These are phyloP conservation scores for Druceiella hillmani DNA, from an alignment of 2,888 invertebrate species.

Conservation along the genomic window DNA sequence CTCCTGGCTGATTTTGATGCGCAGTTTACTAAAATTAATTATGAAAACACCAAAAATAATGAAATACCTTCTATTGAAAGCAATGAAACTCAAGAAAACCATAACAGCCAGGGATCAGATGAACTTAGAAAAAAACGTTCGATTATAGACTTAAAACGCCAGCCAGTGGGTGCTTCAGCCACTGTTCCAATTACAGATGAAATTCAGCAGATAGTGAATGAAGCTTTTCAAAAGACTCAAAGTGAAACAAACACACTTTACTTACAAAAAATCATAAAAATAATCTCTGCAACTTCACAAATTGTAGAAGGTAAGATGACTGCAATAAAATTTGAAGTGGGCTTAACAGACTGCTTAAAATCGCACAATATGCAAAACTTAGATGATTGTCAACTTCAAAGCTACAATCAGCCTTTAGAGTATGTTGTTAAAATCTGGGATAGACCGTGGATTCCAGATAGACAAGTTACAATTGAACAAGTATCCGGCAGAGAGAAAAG, in stretches of 20 bases:
- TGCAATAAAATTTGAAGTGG: slow-evolving; percentile 31
- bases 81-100: too few species aligned
- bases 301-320: slow-evolving; percentile 32
- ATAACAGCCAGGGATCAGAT: too few species aligned
- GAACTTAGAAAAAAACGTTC: too few species aligned
- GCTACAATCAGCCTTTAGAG: slow-evolving; percentile 16
- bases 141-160: too few species aligned
- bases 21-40: slow-evolving; percentile 16
- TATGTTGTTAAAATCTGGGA: slow-evolving; percentile 48
- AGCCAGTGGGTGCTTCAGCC: too few species aligned
- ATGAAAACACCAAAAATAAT: neutral
- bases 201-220: slow-evolving; percentile 29
- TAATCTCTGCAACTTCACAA: slow-evolving; percentile 32
- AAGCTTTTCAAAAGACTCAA: slow-evolving; percentile 35
- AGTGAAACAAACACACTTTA: slow-evolving; percentile 28
- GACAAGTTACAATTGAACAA: slow-evolving; percentile 33
- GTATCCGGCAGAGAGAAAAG: too few species aligned
- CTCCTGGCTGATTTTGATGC: slow-evolving; percentile 11
- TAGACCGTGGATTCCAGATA: slow-evolving; percentile 52
- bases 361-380: slow-evolving; percentile 24
- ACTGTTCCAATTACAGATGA: too few species aligned
- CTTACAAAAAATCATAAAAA: slow-evolving; percentile 31
- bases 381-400: slow-evolving; percentile 30
- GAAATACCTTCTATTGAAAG: too few species aligned
- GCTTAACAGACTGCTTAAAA: slow-evolving; percentile 34